phyloP scores from a whole-genome alignment of 2,797 vertebrate species.

The Argyrosomus regius region DNA sequence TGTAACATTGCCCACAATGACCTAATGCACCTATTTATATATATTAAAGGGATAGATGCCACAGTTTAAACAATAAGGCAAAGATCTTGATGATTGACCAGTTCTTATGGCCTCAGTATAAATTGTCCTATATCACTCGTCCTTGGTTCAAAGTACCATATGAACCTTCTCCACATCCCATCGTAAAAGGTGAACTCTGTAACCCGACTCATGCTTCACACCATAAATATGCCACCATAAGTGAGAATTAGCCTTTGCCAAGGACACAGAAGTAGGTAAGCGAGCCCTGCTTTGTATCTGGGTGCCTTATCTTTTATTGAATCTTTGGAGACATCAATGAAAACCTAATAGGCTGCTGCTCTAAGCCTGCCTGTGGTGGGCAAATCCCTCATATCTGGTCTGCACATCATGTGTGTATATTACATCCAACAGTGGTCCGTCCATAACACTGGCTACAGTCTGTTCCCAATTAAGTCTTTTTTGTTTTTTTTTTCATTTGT shows the following conservation, averaged over 20 bases:
- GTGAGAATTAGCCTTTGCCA: constrained; percentile 40
- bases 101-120: background rate
- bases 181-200: constrained; percentile 10
- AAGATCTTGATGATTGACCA: constrained; percentile 1
- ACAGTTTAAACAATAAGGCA: background rate
- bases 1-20: background rate
- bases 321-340: constrained; percentile 63
- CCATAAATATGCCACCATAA: constrained; percentile 38
- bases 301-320: constrained; percentile 58
- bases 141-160: constrained; percentile 5
- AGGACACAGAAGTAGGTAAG: constrained; percentile 53
- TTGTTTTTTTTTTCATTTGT: background rate
- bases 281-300: constrained; percentile 49
- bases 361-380: constrained; percentile 37
- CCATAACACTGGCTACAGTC: constrained; percentile 25
- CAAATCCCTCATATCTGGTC: constrained; percentile 57
- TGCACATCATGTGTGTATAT: constrained; percentile 50
- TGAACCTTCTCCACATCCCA: constrained; percentile 10
- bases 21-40: background rate
- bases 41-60: background rate
- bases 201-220: constrained; percentile 31
- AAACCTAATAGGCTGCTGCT: constrained; percentile 62
- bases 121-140: background rate
- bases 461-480: constrained; percentile 23
- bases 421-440: constrained; percentile 26